Evolutionary conservation across 2,797 vertebrate genomes (phyloP), one percentile per base, ranked within the genome.

Genomic region (Serranus cabrilla): DNA sequence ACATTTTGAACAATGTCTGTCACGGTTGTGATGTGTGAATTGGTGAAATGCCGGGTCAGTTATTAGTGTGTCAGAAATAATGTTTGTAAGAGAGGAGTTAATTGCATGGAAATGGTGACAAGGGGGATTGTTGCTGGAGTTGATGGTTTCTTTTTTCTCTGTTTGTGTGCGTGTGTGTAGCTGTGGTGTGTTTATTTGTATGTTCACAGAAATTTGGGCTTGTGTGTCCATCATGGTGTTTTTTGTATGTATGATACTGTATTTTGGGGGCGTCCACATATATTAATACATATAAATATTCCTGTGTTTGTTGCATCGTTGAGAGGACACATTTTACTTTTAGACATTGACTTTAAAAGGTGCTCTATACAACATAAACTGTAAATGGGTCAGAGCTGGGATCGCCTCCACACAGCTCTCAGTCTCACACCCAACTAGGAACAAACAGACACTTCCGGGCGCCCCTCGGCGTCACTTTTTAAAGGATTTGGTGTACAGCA

Each of bases 1-100:
- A 86, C 79, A 81, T 81, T 76, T 57, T 50, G 40, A 92, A 91
- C 90, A 90, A 90, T 88, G 84, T 82, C 73, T 90, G 91, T 89
- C 90, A 90, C 18, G 5, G 43, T 10, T 0, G 23, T 77, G 82
- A 91, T 65, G 71, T 78, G 64, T 76, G 71, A 81, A 80, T 62
- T 50, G 80, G 71, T 74, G 82, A 85, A 82, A 81, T 59, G 86
- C 71, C 18, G 42, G 61, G 54, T 86, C 78, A 76, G 72, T 86
- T 81, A 82, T 90, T 81, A 85, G 42, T 18, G 58, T 84, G 87
- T 89, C 90, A 90, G 64, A 81, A 80, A 79, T 81, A 42, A 72
- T 70, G 69, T 69, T 76, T 74, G 74, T 64, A 70, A 79, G 43
- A 58, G 71, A 71, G 61, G 73, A 81, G 74, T 71, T 85, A 81